Base-by-base conservation (phyloP, 1,140 invertebrate species). In the Drosophila albomicans region DNA sequence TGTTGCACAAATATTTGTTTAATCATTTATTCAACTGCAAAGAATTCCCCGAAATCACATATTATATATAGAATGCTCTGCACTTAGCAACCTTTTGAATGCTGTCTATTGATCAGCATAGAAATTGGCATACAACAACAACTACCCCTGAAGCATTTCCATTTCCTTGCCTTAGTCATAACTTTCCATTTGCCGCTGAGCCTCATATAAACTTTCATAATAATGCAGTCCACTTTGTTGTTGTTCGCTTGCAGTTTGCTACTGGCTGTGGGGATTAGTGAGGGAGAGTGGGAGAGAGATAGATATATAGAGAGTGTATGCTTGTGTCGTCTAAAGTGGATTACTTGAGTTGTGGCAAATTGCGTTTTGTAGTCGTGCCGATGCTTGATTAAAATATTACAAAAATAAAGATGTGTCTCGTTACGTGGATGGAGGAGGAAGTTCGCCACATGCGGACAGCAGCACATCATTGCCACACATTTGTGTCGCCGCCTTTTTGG, bases 61-160 rank as follows among this genome's bases (percentile, higher is more conserved):
- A 16, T 11, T 15, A 20, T 32, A 48, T 49, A 49, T 30, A 5
- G n/a, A 28, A 38, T 25, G 54, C 48, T 28, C 20, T 51, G 6
- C 7, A 28, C 7, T 1, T 28, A n/a, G 6, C 11, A 30, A 5
- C n/a, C 51, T 13, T 32, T 32, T 52, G 1, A 52, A 30, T 4
- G 11, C 11, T 52, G n/a, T n/a, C 11, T 52, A 86, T 86, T 82
- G 79, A 76, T 87, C 82, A 82, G 28, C 48, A 73, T 32, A 64
- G 62, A 35, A 58, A 66, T 66, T 58, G 51, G 20, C 7, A n/a
- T 56, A 20, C 13, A 41, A 11, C 35, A 8, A 8, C 25, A 54
- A 8, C 30, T 28, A 54, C n/a, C 28, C 43, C 15, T 7, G 11
- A 48, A 35, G 38, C 30, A 43, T 8, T 10, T 7, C 32, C 45